Conservation (phyloP, 1,140 invertebrate species). For the Drosophila ogumai region DNA sequence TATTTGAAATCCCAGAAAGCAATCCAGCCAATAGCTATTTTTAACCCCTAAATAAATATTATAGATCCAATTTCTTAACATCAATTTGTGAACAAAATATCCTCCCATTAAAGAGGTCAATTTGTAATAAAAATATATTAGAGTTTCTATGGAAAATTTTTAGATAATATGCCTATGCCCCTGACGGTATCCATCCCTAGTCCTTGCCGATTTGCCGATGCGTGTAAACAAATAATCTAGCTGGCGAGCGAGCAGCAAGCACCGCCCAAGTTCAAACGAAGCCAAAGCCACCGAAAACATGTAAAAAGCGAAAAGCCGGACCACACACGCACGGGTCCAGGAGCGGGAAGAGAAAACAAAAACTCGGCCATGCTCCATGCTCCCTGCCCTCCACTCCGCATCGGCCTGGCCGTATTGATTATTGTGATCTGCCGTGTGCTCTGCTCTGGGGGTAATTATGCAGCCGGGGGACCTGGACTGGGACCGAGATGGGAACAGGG, state of each 20-base stretch:
- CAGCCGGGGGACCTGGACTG: conserved; percentile 36
- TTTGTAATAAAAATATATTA: background rate
- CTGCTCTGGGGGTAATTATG: conserved; percentile 76
- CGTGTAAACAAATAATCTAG: conserved; percentile 84
- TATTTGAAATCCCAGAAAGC: too few species aligned
- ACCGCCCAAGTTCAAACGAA: conserved; percentile 71
- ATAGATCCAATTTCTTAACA: too few species aligned
- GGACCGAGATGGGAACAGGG: background rate
- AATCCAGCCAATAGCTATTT: too few species aligned
- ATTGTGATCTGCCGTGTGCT: conserved; percentile 80
- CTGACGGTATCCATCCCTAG: conserved; percentile 32
- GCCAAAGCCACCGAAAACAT: conserved; percentile 79
- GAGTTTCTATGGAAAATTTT: background rate
- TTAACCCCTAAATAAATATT: too few species aligned
- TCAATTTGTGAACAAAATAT: background rate
- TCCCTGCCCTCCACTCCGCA: background rate
- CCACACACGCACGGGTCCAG: conserved; percentile 66
- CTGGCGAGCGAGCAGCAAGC: conserved; percentile 21
- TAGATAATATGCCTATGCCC: background rate
- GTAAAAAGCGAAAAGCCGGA: conserved; percentile 60
- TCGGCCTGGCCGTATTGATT: conserved; percentile 69
- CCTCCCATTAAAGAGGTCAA: background rate
- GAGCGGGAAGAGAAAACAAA: conserved; percentile 42
- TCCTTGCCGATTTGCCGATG: conserved; percentile 51
- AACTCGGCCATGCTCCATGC: conserved; percentile 49